phyloP scores from a whole-genome alignment of 2,888 invertebrate species.

The Agrilus mali region DNA sequence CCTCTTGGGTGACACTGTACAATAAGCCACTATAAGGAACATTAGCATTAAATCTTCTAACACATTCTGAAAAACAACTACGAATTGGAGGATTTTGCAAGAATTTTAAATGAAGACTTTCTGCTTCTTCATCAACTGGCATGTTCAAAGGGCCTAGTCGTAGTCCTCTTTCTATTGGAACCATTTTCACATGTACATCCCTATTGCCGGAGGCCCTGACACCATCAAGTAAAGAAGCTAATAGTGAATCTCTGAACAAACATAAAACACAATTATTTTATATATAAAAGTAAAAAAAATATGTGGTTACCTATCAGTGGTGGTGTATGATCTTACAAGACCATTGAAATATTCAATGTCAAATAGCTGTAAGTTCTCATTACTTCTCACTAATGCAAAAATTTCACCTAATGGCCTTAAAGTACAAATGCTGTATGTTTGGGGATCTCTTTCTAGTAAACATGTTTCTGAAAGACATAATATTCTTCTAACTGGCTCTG shows the following conservation, averaged over 20 bases:
- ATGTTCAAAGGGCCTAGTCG: constrained; percentile 81
- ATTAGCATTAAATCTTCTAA: constrained; percentile 93
- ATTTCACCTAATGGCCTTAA: constrained; percentile 71
- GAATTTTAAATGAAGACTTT: constrained; percentile 78
- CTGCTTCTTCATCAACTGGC: constrained; percentile 92
- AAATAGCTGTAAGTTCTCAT: constrained; percentile 86
- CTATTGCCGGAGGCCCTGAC: constrained; percentile 94
- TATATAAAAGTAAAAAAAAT: neutral
- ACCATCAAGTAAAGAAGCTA: constrained; percentile 92
- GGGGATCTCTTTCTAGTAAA: constrained; percentile 90
- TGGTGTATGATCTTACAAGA: constrained; percentile 73
- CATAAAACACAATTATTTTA: constrained; percentile 2
- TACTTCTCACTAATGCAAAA: constrained; percentile 81
- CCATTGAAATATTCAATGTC: constrained; percentile 90
- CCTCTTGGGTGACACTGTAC: constrained; percentile 93
- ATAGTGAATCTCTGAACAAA: constrained; percentile 70
- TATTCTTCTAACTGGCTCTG: constrained; percentile 75
- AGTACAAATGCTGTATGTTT: constrained; percentile 89
- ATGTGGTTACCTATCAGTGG: constrained; percentile 67
- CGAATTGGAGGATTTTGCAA: constrained; percentile 52
- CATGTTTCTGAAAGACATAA: constrained; percentile 93
- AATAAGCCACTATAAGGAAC: constrained; percentile 94
- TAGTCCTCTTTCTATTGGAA: constrained; percentile 70
- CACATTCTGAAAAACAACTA: constrained; percentile 62
- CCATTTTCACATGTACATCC: constrained; percentile 89